Base-by-base conservation (phyloP, 30 jellyfish, hydroid and myxozoan genomes). In the Pseudorhiza aurosa region DNA sequence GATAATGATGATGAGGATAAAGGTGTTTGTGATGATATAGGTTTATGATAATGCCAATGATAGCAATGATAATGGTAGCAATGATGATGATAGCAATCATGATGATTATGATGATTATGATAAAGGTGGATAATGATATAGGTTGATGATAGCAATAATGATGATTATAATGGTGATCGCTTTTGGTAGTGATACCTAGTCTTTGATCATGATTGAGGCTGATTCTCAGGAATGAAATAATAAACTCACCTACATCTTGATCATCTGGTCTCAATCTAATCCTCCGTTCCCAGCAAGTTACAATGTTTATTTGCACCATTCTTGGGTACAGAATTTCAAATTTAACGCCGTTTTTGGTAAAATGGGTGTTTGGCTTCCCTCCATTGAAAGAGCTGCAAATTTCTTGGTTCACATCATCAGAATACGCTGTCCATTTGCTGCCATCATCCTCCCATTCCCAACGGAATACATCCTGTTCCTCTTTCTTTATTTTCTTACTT, bases 371-470 rank as follows among this genome's bases (percentile, higher is more conserved):
- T 19, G 24, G 77, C 27, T 60, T 69, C 0, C 95, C 91, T 31
- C 11, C 37, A 28, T 62, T 75, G 67, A 89, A 89, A n/a, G 85
- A 87, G 17, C 37, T 80, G 22, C 29, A 55, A 58, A 89, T 82
- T 27, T 89, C 89, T 25, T 89, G 60, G 32, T 28, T 49, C 8
- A 89, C 24, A n/a, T 43, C 80, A 17, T 55, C 80, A 27, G 81
- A 55, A 47, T 8, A 89, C 30, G 60, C 45, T 1, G 85, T 74
- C 97, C 97, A 89, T 14, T n/a, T 47, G 25, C 39, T 36, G 0
- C 93, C 93, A 65, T 89, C 97, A 56, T 72, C 93, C 32, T 82
- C 89, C 96, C 96, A 89, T 74, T 89, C 90, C 97, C 97, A 89
- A 27, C 21, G 40, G 8, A 76, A 30, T 1, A 76, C 87, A 0